phyloP scores from a whole-genome alignment of 2,797 vertebrate species.

The Anguilla megastoma region DNA sequence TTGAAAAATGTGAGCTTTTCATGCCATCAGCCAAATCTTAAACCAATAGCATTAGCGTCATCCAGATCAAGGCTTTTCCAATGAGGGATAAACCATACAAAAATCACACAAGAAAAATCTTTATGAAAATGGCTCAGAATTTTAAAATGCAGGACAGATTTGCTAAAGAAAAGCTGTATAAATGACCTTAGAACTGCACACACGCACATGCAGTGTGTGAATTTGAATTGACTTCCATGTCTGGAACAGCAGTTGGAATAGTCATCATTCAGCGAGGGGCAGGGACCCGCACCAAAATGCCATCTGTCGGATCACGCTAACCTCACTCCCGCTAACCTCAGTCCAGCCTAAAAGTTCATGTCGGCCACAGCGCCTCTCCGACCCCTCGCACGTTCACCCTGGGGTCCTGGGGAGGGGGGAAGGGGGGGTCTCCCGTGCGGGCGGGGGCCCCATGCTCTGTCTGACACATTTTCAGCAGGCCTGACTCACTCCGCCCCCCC shows the following conservation, averaged over 20 bases:
- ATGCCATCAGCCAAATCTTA: neutral
- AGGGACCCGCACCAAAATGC: neutral
- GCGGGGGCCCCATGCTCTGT: neutral
- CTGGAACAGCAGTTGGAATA: neutral
- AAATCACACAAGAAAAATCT: neutral
- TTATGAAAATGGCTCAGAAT: neutral
- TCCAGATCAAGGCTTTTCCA: neutral
- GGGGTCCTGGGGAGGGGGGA: neutral
- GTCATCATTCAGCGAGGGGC: neutral
- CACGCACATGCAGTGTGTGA: neutral
- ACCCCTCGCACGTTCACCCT: neutral
- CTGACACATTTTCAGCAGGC: neutral
- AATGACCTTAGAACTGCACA: neutral
- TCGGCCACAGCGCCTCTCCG: neutral
- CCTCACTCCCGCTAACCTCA: constrained; percentile 19
- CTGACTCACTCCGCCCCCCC: neutral
- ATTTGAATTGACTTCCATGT: neutral
- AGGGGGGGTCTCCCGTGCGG: neutral
- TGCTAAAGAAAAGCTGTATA: neutral
- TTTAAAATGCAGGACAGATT: neutral
- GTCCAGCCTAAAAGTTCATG: constrained; percentile 8
- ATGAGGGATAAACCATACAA: neutral
- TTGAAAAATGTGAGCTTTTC: neutral
- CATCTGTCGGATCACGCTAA: neutral
- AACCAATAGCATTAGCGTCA: constrained; percentile 1